Percentiles rank a stretch among this genome's conserved stretches.
phyloP scores from a whole-genome alignment of 2,113 vertebrate genomes.

The Caranx ignobilis region DNA sequence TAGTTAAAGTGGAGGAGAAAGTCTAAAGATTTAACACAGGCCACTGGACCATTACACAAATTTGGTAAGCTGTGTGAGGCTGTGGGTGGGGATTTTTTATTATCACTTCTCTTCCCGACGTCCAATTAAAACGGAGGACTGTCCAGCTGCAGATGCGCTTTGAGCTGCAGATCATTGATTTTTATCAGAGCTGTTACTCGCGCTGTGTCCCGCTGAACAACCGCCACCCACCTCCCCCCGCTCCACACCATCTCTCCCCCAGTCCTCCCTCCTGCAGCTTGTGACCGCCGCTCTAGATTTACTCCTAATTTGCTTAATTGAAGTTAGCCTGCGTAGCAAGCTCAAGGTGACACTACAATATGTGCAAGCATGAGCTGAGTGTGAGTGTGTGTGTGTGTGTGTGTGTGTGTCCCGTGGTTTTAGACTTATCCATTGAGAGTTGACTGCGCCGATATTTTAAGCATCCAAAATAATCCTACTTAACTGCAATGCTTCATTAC shows the following conservation, averaged over 20 bases:
- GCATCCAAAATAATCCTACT: slow-evolving; percentile 45
- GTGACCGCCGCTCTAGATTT: slow-evolving; percentile 70
- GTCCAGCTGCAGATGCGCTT: slow-evolving; percentile 51
- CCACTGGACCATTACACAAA: slow-evolving; percentile 26
- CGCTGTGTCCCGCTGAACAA: slow-evolving; percentile 63
- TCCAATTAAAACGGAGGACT: slow-evolving; percentile 39
- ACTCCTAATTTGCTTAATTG: slow-evolving; percentile 79
- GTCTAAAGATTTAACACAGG: not conserved
- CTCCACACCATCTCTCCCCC: not conserved
- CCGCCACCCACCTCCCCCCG: slow-evolving; percentile 16
- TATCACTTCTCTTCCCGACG: slow-evolving; percentile 3
- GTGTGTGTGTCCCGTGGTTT: not conserved
- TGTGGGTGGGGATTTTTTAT: slow-evolving; percentile 2
- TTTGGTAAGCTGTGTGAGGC: not conserved
- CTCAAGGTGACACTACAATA: slow-evolving; percentile 77
- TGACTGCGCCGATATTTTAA: slow-evolving; percentile 42
- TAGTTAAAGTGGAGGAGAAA: not conserved
- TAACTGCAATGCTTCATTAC: slow-evolving; percentile 33
- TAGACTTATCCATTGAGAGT: slow-evolving; percentile 25
- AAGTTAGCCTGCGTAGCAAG: slow-evolving; percentile 75
- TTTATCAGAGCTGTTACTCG: slow-evolving; percentile 61
- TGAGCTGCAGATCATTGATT: slow-evolving; percentile 70
- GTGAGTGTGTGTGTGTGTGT: not conserved
- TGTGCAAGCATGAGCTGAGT: slow-evolving; percentile 22
- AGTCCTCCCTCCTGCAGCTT: slow-evolving; percentile 52